Evolutionary conservation across 1,140 invertebrate species (phyloP), one percentile per base, ranked within the genome.

Genomic region (Drosophila willistoni): DNA sequence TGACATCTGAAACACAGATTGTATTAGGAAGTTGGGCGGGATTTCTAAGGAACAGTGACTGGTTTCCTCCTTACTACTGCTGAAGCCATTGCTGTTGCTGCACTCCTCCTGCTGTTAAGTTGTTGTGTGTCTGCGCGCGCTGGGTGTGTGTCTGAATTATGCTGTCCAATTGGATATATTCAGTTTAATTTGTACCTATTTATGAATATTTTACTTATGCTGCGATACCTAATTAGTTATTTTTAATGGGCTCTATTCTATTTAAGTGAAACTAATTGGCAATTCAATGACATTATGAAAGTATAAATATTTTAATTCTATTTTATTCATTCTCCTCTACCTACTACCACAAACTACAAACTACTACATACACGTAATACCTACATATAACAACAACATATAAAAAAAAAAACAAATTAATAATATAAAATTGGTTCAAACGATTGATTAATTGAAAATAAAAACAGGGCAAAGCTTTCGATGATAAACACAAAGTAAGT

Each of bases 401-500:
- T 41, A 47, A 66, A 75, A 71, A 55, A 47, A 66, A 75, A 71
- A 55, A 69, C 75, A 82, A 81, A 87, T 79, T 65, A 68, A 22
- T 51, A 51, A 51, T 51, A 10, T 12, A 51, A 51, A 51, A 51
- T 51, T 51, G 44, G 44, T 51, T 51, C 7, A 51, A 51, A 47
- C 44, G 44, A 47, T 17, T 22, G 14, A 22, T 51, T 29, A 29
- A 29, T 29, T 29, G 29, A 29, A 22, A 22, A 22, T 22, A 19
- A 51, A 66, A 84, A 91, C 90, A 91, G 90, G 90, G 90, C 81
- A 91, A 91, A 91, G 90, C 90, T 73, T 79, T 87, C 73, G 90
- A 91, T 74, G 90, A 91, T 62, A 91, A 91, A 91, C 78, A 90
- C 79, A 78, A 90, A 79, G 90, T 91, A 91, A 91, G 90, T 91